Evolutionary conservation across 2,113 vertebrate genomes (phyloP).

Genomic region (Machaerirhynchus nigripectus): DNA sequence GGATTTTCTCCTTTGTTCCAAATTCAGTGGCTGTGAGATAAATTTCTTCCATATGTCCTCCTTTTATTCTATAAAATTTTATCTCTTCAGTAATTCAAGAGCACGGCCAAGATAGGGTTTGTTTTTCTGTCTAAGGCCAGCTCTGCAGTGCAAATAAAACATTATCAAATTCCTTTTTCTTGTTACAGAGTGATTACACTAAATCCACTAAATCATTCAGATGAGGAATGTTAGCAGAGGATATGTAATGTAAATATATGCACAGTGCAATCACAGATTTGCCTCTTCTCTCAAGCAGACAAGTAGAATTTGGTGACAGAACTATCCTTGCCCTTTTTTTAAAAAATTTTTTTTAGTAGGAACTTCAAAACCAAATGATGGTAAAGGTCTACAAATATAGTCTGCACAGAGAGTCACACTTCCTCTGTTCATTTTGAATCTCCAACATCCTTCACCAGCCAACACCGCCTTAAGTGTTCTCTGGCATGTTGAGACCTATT

Average conservation of each 20-base stretch:
- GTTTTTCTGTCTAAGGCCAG: not conserved
- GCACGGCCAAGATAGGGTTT: not conserved
- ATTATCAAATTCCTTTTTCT: not conserved
- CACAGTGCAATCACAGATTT: not conserved
- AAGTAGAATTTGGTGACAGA: not conserved
- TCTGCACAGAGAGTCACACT: not conserved
- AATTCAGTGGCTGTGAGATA: not conserved
- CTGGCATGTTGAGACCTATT: not conserved
- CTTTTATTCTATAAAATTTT: not conserved
- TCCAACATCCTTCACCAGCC: not conserved
- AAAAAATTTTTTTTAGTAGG: not conserved
- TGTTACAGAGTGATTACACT: not conserved
- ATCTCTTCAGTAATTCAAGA: not conserved
- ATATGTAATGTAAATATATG: not conserved
- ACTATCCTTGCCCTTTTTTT: not conserved
- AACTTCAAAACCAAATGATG: not conserved
- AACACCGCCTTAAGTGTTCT: not conserved
- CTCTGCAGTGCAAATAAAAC: not conserved
- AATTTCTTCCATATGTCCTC: not conserved
- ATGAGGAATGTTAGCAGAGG: not conserved
- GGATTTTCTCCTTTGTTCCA: not conserved
- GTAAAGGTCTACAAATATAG: not conserved
- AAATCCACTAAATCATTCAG: conserved; percentile 14
- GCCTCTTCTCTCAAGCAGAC: not conserved
- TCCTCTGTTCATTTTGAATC: not conserved